Conservation (phyloP, 2,797 vertebrate species). For the Neosilurus hyrtlii region DNA sequence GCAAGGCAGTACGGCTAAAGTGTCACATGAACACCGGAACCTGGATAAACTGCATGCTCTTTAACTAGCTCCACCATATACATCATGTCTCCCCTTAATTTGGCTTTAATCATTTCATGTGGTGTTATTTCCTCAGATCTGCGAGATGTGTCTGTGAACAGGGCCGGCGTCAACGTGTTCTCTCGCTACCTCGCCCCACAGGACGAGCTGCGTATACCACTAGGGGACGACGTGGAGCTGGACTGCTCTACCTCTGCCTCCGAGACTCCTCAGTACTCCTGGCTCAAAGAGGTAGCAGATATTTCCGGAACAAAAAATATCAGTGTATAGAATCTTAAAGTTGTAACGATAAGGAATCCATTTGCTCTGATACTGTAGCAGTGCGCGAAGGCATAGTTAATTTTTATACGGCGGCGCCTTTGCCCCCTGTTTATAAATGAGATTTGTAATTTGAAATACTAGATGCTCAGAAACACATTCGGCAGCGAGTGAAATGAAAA, state of each 20-base stretch:
- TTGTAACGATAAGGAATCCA: not conserved
- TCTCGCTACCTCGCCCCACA: conserved; percentile 59
- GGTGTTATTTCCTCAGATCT: conserved; percentile 65
- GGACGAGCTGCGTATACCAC: conserved; percentile 62
- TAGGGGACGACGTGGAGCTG: conserved; percentile 68
- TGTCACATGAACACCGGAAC: too few relatives aligned
- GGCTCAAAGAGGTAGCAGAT: conserved; percentile 74
- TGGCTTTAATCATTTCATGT: conserved; percentile 23
- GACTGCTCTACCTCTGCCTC: conserved; percentile 71
- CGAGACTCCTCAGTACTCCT: conserved; percentile 66
- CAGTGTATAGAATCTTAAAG: not conserved
- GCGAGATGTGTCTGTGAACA: conserved; percentile 58
- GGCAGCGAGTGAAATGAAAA: conserved; percentile 11
- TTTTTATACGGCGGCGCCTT: not conserved
- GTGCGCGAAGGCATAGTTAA: not conserved
- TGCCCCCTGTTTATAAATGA: not conserved
- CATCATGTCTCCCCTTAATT: not conserved
- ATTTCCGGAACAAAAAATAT: not conserved
- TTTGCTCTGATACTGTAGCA: not conserved
- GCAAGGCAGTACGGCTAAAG: not conserved
- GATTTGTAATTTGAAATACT: not conserved
- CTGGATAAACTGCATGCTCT: not conserved
- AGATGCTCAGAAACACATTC: not conserved
- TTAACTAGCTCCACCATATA: not conserved
- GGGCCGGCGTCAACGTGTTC: conserved; percentile 53